Evolutionary conservation across 2,888 invertebrate species (phyloP), one percentile per base, ranked within the genome.

Genomic region (Sepiola atlantica): DNA sequence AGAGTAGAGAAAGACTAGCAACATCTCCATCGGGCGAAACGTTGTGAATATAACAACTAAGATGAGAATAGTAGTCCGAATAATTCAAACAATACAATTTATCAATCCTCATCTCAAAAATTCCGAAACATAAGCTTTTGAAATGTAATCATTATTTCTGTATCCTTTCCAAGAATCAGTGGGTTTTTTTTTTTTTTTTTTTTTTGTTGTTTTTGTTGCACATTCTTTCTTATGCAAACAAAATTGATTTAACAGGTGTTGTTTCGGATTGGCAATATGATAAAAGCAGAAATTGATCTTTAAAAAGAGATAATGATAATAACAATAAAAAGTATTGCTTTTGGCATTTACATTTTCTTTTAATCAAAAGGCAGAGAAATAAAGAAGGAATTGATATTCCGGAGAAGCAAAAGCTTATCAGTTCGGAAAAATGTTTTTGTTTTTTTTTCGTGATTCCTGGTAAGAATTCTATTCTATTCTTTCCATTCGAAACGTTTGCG

Each of bases 321-420:
- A 45, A 8, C 8, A 45, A 8, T 45, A 45, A n/a, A 12, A 77
- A 77, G n/a, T 32, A 77, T 77, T 32, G 77, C 77, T 77, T 77
- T 77, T n/a, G n/a, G 77, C 77, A n/a, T n/a, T 77, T 77, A 77
- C 16, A 77, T n/a, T n/a, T 77, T 77, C n/a, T 77, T 77, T 77
- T n/a, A 77, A n/a, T 77, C 77, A n/a, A 45, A 45, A 32, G 10
- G 77, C 4, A 77, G n/a, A 77, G 77, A 77, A n/a, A n/a, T 14
- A 28, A n/a, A 77, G 28, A 24, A n/a, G 24, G 24, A 61, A 77
- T 14, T 14, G 3, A 10, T 28, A n/a, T n/a, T 77, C 77, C n/a
- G n/a, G 77, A 28, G 28, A 61, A 61, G 77, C n/a, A n/a, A 77
- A 77, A 77, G 28, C 77, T 77, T 77, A 77, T 77, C 77, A 77